Evolutionary conservation across 2,797 vertebrate genomes (phyloP).

Genomic region (Falco concolor): DNA sequence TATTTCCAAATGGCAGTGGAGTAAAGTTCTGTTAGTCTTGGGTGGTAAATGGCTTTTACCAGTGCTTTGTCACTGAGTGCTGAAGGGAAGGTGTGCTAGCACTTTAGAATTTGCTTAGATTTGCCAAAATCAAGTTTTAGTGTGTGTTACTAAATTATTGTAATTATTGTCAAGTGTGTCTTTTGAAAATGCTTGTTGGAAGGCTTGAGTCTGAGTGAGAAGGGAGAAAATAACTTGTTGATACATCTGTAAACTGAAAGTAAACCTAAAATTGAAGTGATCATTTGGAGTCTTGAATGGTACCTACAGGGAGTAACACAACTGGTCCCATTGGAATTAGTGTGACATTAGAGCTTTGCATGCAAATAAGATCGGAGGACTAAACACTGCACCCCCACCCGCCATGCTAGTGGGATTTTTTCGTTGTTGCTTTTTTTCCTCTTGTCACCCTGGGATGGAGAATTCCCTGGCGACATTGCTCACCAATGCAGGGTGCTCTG

Average conservation of each 20-base stretch:
- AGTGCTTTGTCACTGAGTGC: neutral
- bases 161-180: neutral
- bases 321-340: neutral
- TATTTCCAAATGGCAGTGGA: neutral
- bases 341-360: neutral
- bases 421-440: neutral
- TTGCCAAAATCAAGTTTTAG: neutral
- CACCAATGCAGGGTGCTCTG: neutral
- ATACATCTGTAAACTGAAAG: neutral
- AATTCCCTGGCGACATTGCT: neutral
- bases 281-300: neutral
- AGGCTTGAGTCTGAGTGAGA: neutral
- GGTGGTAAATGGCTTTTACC: neutral
- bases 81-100: neutral
- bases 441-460: neutral
- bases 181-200: neutral
- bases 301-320: neutral
- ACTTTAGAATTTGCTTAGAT: neutral
- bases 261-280: neutral
- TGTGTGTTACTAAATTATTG: neutral
- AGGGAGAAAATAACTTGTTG: neutral
- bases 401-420: rapidly evolving
- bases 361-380: neutral
- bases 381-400: neutral
- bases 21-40: neutral